Conservation (phyloP, 1,140 invertebrate species). For the Prorops nasuta region DNA sequence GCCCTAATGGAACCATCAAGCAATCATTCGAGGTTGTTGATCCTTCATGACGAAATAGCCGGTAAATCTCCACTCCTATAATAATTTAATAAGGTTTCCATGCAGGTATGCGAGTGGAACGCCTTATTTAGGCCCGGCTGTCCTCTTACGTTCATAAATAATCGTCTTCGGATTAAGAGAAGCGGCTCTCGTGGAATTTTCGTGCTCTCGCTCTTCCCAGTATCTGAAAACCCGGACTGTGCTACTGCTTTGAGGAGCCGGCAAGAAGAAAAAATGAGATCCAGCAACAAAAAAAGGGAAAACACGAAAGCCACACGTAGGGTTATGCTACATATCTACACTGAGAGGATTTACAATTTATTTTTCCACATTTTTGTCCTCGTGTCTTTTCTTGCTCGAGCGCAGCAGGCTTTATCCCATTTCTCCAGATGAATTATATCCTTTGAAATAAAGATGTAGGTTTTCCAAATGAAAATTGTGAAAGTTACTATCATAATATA, state of each 20-base stretch:
- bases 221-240: constrained; percentile 21
- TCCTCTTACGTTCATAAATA: constrained; percentile 42
- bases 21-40: constrained; percentile 18
- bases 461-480: no score
- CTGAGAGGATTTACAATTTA: no score
- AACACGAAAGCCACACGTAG: not conserved
- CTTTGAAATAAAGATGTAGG: no score
- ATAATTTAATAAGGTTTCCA: constrained; percentile 47
- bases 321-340: no score
- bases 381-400: no score
- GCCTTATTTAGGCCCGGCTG: constrained; percentile 27
- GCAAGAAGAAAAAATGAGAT: not conserved
- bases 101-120: constrained; percentile 24
- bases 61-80: constrained; percentile 41
- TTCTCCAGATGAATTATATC: no score
- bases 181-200: constrained; percentile 18
- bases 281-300: not conserved
- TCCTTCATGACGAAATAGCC: constrained; percentile 33
- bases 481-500: no score
- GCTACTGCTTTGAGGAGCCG: constrained; percentile 13
- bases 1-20: not conserved
- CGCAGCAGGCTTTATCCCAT: no score
- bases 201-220: constrained; percentile 1
- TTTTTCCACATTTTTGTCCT: no score
- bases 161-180: constrained; percentile 41